Percentiles rank a stretch among this genome's conserved stretches.
Conservation (phyloP, 2,113 vertebrate species). For the Mus spicilegus region DNA sequence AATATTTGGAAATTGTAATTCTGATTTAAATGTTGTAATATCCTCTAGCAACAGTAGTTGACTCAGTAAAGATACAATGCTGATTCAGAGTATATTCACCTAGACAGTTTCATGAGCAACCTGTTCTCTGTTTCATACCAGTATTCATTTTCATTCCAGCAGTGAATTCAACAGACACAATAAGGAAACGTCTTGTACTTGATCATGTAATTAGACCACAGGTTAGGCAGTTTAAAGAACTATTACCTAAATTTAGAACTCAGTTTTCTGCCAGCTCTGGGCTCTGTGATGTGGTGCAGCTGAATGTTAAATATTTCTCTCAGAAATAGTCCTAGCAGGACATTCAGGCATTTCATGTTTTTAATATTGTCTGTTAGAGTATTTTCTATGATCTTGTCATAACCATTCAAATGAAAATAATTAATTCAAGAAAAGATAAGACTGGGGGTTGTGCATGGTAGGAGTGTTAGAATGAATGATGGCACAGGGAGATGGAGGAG, state of each 20-base stretch:
- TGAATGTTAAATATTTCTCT: not conserved
- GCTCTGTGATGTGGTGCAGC: not conserved
- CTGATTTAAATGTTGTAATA: not conserved
- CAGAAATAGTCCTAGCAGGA: not conserved
- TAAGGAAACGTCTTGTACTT: not conserved
- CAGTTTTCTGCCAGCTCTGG: not conserved
- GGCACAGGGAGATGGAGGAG: rapidly evolving
- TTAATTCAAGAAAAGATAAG: not conserved
- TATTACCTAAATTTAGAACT: not conserved
- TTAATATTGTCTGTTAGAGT: not conserved
- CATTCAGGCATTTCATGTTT: not conserved
- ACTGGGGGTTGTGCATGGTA: not conserved
- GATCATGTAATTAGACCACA: not conserved
- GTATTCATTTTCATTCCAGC: not conserved
- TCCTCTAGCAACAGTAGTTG: not conserved
- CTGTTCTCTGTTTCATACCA: not conserved
- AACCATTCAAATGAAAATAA: not conserved
- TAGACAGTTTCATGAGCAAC: not conserved
- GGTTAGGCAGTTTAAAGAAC: not conserved
- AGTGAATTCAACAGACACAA: not conserved
- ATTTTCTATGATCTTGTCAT: not conserved
- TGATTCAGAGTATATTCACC: not conserved
- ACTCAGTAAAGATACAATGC: not conserved
- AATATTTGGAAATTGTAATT: not conserved
- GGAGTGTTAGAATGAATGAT: not conserved